Conservation (phyloP, 2,113 vertebrate species). For the Hippocampus guttulatus region DNA sequence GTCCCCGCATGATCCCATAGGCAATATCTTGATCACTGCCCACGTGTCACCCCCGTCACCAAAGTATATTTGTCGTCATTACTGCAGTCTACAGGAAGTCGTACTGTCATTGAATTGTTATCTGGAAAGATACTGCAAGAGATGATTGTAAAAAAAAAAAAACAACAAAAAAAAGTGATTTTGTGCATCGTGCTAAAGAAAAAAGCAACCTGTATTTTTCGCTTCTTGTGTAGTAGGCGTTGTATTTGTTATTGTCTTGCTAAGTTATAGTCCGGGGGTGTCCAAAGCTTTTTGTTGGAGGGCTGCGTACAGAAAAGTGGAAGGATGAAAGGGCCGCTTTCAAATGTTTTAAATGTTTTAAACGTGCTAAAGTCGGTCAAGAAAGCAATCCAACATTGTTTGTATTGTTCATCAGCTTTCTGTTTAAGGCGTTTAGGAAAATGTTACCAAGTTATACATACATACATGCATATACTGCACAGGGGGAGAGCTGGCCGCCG, state of each 20-base stretch:
- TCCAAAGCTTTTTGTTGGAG: too few relatives aligned
- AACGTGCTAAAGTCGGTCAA: too few relatives aligned
- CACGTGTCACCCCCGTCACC: not conserved
- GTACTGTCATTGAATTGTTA: constrained; percentile 46
- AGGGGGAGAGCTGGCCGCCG: too few relatives aligned
- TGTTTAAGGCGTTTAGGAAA: too few relatives aligned
- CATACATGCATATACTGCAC: too few relatives aligned
- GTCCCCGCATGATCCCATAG: constrained; percentile 54
- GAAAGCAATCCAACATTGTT: too few relatives aligned
- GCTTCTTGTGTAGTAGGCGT: constrained; percentile 37
- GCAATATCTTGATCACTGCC: constrained; percentile 11
- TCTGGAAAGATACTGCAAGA: constrained; percentile 54
- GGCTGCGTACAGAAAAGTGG: too few relatives aligned
- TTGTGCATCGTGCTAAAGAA: constrained; percentile 60
- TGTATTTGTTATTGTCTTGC: constrained; percentile 45
- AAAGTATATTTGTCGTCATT: constrained; percentile 21
- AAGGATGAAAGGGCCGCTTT: too few relatives aligned
- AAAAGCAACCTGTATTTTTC: constrained; percentile 44
- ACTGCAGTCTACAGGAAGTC: constrained; percentile 31
- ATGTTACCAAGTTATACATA: too few relatives aligned
- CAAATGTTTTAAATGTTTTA: too few relatives aligned
- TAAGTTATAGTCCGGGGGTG: constrained; percentile 12
- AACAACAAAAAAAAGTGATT: constrained; percentile 41
- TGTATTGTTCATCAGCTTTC: too few relatives aligned
- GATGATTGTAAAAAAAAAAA: constrained; percentile 48